Conservation (phyloP, 92 coral and sea anemone genomes). For the Diadumene lineata region DNA sequence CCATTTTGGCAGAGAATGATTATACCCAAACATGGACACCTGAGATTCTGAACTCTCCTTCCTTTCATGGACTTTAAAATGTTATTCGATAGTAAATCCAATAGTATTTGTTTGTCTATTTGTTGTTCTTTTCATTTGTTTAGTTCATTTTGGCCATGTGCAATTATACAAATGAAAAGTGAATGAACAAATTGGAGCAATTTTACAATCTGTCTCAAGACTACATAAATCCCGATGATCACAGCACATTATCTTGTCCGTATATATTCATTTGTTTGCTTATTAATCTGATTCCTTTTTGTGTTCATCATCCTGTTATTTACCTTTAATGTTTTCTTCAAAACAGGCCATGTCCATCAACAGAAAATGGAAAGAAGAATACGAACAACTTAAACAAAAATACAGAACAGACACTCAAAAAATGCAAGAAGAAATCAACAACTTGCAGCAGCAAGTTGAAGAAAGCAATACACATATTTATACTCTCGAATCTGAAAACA, state of each 20-base stretch:
- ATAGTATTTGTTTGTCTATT: background rate
- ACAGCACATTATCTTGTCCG: too few species aligned
- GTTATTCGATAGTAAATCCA: too few species aligned
- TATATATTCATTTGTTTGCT: background rate
- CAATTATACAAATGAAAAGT: too few species aligned
- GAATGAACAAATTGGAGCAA: too few species aligned
- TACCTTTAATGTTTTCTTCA: background rate
- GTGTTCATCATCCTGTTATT: background rate
- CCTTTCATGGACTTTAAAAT: too few species aligned
- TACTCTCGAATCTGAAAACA: slow-evolving; percentile 83
- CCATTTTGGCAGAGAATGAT: background rate
- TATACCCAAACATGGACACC: background rate
- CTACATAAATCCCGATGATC: too few species aligned
- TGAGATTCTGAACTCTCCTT: too few species aligned
- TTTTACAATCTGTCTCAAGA: too few species aligned
- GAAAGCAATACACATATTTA: slow-evolving; percentile 75
- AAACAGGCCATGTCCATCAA: slow-evolving; percentile 73
- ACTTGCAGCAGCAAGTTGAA: slow-evolving; percentile 58
- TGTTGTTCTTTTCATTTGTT: background rate
- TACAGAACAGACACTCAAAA: slow-evolving; percentile 59
- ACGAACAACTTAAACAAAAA: slow-evolving; percentile 60
- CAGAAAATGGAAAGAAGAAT: slow-evolving; percentile 86
- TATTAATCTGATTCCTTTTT: background rate
- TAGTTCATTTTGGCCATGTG: background rate
- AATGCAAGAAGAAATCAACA: slow-evolving; percentile 64